Conservation (phyloP, 37 sponge, comb jelly and placozoan species). For the Axinella damicornis region DNA sequence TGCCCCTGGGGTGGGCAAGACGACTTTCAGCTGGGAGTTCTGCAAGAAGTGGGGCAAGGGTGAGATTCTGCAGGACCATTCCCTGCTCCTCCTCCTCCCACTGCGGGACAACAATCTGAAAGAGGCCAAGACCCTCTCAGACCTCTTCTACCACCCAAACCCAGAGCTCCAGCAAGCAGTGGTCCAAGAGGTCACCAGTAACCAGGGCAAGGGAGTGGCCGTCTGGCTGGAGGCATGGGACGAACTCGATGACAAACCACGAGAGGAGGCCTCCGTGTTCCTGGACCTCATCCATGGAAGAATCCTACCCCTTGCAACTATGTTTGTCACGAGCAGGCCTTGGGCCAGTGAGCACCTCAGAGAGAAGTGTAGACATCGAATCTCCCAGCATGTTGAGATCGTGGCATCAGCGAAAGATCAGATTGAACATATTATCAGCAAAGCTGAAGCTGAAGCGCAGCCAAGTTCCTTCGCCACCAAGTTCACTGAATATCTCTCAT, state of each 20-base stretch:
- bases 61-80: neutral
- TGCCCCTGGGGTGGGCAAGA: constrained; percentile 54
- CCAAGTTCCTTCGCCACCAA: neutral
- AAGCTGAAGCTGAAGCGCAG: neutral
- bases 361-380: neutral
- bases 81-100: constrained; percentile 10
- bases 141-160: constrained; percentile 22
- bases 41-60: neutral
- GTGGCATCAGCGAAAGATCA: constrained; percentile 9
- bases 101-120: constrained; percentile 18
- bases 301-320: constrained; percentile 4
- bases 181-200: neutral
- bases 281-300: constrained; percentile 14
- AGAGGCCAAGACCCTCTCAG: neutral
- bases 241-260: constrained; percentile 2
- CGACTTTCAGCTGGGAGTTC: constrained; percentile 30
- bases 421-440: constrained; percentile 1
- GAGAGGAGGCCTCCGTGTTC: constrained; percentile 1
- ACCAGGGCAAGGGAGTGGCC: constrained; percentile 7
- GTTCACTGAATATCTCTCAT: constrained; percentile 6
- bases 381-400: constrained; percentile 14
- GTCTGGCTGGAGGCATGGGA: constrained; percentile 42
- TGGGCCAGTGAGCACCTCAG: neutral
- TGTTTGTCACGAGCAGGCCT: constrained; percentile 44
- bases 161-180: neutral